Percentiles rank a stretch among this genome's conserved stretches.
Evolutionary conservation across 2,888 invertebrate genomes (phyloP).

Genomic region (Tinea pellionella): DNA sequence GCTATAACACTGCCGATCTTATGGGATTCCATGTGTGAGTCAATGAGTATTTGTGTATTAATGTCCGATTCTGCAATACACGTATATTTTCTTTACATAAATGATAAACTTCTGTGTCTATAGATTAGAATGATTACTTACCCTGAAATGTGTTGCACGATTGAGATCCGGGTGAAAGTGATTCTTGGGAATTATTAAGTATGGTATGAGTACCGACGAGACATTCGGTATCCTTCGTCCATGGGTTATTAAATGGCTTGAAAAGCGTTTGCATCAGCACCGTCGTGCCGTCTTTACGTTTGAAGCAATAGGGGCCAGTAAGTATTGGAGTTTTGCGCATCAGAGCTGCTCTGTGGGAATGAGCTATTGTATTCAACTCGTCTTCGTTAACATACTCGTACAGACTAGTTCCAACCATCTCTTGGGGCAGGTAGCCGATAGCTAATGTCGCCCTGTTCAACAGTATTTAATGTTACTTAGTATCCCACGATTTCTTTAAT

Average conservation of each 20-base stretch:
- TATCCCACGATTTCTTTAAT: no score
- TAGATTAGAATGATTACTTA: background rate
- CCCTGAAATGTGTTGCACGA: no score
- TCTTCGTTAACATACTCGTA: conserved; percentile 92
- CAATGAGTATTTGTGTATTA: conserved; percentile 77
- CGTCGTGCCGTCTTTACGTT: conserved; percentile 81
- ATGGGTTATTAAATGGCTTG: conserved; percentile 91
- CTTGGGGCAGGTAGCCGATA: conserved; percentile 92
- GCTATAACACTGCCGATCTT: conserved; percentile 88
- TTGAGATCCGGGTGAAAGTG: no score
- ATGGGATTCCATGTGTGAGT: conserved; percentile 83
- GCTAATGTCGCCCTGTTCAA: conserved; percentile 82
- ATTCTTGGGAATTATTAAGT: background rate
- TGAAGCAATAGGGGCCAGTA: conserved; percentile 82
- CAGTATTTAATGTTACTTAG: conserved; percentile 20
- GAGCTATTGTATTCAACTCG: conserved; percentile 82
- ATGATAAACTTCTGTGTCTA: background rate
- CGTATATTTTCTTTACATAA: conserved; percentile 14
- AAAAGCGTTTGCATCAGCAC: conserved; percentile 84
- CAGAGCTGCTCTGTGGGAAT: conserved; percentile 84
- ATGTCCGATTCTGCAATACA: conserved; percentile 59
- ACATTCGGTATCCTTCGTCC: conserved; percentile 95
- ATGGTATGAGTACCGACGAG: conserved; percentile 73
- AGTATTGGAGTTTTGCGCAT: conserved; percentile 71
- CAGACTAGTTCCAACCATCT: conserved; percentile 90